Evolutionary conservation across 2,113 vertebrate species (phyloP).

Genomic region (Ameiurus melas): DNA sequence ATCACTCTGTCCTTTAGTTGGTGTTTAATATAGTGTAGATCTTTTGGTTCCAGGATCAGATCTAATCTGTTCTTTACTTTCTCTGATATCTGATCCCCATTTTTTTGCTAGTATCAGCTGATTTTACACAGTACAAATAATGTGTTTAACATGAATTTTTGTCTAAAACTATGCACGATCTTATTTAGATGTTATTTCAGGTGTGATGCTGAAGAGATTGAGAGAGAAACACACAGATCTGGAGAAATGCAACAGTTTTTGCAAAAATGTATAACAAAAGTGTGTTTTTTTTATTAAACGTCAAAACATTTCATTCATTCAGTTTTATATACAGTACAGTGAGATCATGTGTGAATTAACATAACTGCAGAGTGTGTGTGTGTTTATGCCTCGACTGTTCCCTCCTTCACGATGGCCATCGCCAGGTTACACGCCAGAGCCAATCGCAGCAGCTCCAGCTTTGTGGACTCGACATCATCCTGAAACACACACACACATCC

Average conservation of each 20-base stretch:
- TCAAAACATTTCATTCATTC: not conserved
- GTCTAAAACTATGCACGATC: too few relatives aligned
- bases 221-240: too few relatives aligned
- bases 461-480: not conserved
- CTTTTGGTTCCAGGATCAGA: too few relatives aligned
- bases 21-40: too few relatives aligned
- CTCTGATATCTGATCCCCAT: too few relatives aligned
- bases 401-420: constrained; percentile 86
- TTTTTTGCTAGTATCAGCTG: too few relatives aligned
- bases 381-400: constrained; percentile 75
- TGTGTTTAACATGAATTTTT: too few relatives aligned
- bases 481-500: constrained; percentile 43
- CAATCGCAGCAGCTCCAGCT: constrained; percentile 71
- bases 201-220: too few relatives aligned
- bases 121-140: too few relatives aligned
- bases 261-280: not conserved
- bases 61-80: too few relatives aligned
- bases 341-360: not conserved
- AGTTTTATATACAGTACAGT: constrained; percentile 28
- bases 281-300: not conserved
- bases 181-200: too few relatives aligned
- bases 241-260: not conserved
- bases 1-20: too few relatives aligned
- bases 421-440: constrained; percentile 77
- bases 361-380: not conserved